These are phyloP conservation scores for Myodes glareolus DNA, from an alignment of 2,113 vertebrate genomes.

Conservation along the genomic window DNA sequence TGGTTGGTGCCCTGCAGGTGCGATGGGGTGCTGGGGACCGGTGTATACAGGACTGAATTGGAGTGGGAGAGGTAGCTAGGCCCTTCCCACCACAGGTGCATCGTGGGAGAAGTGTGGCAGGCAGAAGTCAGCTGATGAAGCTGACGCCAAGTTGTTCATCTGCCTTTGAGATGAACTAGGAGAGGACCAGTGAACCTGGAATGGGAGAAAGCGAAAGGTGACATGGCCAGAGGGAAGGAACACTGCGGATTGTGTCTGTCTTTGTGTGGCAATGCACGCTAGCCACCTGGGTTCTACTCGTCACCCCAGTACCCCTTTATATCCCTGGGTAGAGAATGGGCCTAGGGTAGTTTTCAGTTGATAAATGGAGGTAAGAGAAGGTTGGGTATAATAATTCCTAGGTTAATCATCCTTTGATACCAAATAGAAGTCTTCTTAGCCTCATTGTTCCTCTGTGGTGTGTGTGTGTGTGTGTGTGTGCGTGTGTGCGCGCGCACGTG, in stretches of 20 bases:
- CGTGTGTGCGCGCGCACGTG: too few species aligned
- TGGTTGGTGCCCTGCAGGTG: fast-evolving
- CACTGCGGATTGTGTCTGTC: neutral
- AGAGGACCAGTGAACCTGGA: neutral
- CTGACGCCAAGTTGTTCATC: neutral
- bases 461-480: too few species aligned
- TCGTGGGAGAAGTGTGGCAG: neutral
- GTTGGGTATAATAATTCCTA: neutral
- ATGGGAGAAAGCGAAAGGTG: neutral
- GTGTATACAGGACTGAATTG: neutral
- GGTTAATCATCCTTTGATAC: neutral
- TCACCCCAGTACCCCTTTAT: neutral
- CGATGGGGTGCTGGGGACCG: fast-evolving
- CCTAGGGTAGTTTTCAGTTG: neutral
- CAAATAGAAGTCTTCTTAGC: neutral
- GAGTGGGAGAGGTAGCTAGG: neutral
- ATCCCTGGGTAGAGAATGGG: fast-evolving
- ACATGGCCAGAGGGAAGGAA: fast-evolving
- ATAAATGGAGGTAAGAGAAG: neutral
- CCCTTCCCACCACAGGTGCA: neutral
- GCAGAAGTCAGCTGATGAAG: neutral
- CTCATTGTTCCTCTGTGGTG: fast-evolving
- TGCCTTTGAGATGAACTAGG: neutral
- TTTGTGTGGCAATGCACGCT: neutral
- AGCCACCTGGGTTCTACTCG: neutral